These are phyloP conservation scores for Sebastes kiyomatsui DNA, from an alignment of 2,797 vertebrate genomes.

Conservation along the genomic window DNA sequence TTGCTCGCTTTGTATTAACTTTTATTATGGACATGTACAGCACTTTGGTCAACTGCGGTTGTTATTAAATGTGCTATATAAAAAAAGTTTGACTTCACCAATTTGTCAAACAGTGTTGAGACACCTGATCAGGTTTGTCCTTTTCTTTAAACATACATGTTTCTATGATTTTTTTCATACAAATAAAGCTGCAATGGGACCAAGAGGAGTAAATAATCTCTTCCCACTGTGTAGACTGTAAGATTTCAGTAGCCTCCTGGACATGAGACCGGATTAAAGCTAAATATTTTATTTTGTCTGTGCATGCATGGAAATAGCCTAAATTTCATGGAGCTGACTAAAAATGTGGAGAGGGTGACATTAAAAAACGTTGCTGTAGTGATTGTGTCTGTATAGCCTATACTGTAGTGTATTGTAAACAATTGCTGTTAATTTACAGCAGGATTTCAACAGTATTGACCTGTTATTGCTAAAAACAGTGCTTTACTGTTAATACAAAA, in stretches of 20 bases:
- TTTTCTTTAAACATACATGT: not conserved
- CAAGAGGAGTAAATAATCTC: not conserved
- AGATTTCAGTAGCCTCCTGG: not conserved
- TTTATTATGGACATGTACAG: too few species aligned
- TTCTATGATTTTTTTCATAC: too few species aligned
- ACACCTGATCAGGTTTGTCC: not conserved
- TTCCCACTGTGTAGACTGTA: not conserved
- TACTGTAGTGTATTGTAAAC: too few species aligned
- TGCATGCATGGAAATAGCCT: conserved; percentile 3
- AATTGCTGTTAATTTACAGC: too few species aligned
- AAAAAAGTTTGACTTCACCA: too few species aligned
- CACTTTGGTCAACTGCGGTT: too few species aligned
- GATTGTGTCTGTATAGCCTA: not conserved
- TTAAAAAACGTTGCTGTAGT: conserved; percentile 29
- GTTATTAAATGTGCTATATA: not conserved
- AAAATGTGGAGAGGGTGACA: conserved; percentile 36
- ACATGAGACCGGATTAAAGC: conserved; percentile 9
- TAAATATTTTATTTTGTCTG: not conserved
- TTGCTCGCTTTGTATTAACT: too few species aligned
- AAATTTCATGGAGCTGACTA: conserved; percentile 10
- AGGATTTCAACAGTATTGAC: too few species aligned
- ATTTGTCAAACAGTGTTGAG: not conserved
- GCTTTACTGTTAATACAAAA: too few species aligned
- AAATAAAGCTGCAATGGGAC: not conserved
- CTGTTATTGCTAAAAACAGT: too few species aligned